Percentiles rank a stretch among this genome's conserved stretches.
Evolutionary conservation across 2,797 vertebrate genomes (phyloP).

Genomic region (Fistularia tabacaria): DNA sequence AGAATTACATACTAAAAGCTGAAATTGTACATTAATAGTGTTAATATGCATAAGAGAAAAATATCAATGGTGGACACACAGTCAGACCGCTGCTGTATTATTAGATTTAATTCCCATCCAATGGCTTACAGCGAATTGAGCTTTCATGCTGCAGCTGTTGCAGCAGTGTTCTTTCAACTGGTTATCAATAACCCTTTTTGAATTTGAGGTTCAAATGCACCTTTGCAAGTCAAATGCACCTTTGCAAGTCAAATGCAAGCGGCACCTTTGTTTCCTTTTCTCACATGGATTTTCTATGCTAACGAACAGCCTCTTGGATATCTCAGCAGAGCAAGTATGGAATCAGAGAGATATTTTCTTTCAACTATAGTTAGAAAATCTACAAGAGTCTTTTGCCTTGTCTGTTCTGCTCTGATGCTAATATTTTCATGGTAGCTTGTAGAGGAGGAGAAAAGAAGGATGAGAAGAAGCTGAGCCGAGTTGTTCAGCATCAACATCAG

Average conservation of each 20-base stretch:
- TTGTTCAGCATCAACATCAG: no score
- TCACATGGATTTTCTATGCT: constrained; percentile 3
- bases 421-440: constrained; percentile 70
- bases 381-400: constrained; percentile 55
- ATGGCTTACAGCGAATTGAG: constrained; percentile 8
- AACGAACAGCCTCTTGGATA: no score
- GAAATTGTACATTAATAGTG: no score
- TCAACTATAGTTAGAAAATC: constrained; percentile 26
- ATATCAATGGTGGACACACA: no score
- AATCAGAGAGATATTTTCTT: constrained; percentile 25
- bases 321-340: no score
- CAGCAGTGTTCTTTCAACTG: constrained; percentile 32
- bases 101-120: no score
- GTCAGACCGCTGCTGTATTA: no score
- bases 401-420: constrained; percentile 67
- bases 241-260: not conserved
- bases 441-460: constrained; percentile 76
- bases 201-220: constrained; percentile 12
- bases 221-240: not conserved
- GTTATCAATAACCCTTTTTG: constrained; percentile 51
- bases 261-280: not conserved
- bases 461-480: constrained; percentile 79
- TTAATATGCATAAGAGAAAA: no score
- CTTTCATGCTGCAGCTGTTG: constrained; percentile 13
- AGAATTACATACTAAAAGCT: no score